These are phyloP conservation scores for Trematomus bernacchii DNA, from an alignment of 2,797 vertebrate genomes.

Conservation along the genomic window DNA sequence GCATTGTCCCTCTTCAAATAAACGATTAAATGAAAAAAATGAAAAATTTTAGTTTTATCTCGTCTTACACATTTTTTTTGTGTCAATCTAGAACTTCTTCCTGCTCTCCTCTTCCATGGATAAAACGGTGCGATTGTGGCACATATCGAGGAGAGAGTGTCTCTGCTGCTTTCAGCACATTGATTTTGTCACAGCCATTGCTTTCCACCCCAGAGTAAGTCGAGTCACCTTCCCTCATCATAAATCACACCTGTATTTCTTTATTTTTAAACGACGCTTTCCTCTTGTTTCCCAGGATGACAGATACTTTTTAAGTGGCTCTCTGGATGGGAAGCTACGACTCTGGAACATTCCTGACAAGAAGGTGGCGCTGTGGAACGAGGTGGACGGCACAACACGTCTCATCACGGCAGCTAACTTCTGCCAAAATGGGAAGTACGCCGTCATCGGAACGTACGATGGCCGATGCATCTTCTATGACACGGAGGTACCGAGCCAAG, in stretches of 20 bases:
- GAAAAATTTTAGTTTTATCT: background rate
- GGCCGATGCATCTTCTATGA: conserved; percentile 99
- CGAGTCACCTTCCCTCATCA: conserved; percentile 12
- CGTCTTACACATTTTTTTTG: background rate
- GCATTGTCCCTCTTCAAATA: too few species aligned
- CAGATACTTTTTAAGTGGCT: conserved; percentile 97
- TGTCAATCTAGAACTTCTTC: conserved; percentile 93
- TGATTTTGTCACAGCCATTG: conserved; percentile 98
- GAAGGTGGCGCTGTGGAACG: conserved; percentile 99
- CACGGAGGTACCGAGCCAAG: conserved; percentile 89
- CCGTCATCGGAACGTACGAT: conserved; percentile 97
- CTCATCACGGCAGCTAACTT: conserved; percentile 99
- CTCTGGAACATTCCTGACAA: conserved; percentile 99
- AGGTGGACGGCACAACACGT: conserved; percentile 98
- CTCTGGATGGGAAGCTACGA: conserved; percentile 95
- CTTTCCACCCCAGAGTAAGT: conserved; percentile 98
- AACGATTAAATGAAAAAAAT: too few species aligned
- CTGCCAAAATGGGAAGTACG: conserved; percentile 99
- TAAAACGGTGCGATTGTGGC: conserved; percentile 98
- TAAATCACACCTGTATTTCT: conserved; percentile 17
- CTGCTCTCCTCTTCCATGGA: conserved; percentile 99
- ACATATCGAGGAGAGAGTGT: conserved; percentile 98
- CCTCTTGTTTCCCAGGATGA: conserved; percentile 88
- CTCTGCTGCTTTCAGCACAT: conserved; percentile 99
- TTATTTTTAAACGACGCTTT: conserved; percentile 20